Base-by-base conservation (phyloP, 1,140 invertebrate genomes). In the Apis cerana region DNA sequence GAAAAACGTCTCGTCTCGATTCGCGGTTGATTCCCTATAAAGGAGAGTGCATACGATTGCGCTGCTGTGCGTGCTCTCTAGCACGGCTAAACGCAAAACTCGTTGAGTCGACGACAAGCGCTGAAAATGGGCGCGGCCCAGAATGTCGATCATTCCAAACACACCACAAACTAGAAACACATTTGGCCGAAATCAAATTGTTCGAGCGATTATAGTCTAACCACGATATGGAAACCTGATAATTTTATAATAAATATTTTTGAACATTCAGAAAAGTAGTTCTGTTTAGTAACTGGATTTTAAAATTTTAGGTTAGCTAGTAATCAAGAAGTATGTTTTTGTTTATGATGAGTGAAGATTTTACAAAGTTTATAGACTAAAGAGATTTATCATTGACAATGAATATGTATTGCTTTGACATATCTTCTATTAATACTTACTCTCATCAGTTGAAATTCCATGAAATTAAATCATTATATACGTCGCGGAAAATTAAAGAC, bases 71-170 rank as follows among this genome's bases (percentile, higher is more conserved):
- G 56, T 58, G 54, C 64, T 27, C 69, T 65, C 19, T 33, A 56
- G 43, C 69, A 64, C 68, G 86, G 83, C 79, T 89, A 91, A 92
- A 91, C 87, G 88, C 89, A 84, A 91, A 90, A 90, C 91, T 91
- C 76, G 89, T 90, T 85, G 88, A 91, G 89, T 90, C 88, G 91
- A 92, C 89, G 91, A 92, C 89, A 43, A 27, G 91, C 87, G 90
- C 89, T 91, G 89, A 89, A 77, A 93, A 91, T 93, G 91, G 92
- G 92, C 89, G 92, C 92, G 92, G 91, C 91, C 83, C 77, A 91
- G 92, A 93, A 93, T 93, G 92, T 91, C 91, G 92, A 92, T 92
- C 90, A 89, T 88, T 89, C 84, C 67, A 61, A 79, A 72, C 75
- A 64, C 67, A 68, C 64, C 27, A 56, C 43, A 52, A 56, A 50